Base-by-base conservation (phyloP, 2,888 invertebrate genomes). In the Ormyrus rosae region DNA sequence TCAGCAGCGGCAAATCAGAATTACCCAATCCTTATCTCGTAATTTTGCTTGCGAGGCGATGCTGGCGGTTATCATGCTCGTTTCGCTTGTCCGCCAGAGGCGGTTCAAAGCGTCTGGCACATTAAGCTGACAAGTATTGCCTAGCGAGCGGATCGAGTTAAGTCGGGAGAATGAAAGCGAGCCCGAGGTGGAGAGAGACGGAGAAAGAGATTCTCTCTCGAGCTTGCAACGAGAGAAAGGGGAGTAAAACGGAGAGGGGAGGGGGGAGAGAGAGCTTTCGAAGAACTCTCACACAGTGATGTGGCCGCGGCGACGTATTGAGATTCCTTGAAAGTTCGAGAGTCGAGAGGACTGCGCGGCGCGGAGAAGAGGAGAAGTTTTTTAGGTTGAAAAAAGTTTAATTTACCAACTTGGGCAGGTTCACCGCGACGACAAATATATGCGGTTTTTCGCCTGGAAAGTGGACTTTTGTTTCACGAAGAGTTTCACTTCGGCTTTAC, bases 311-410 rank as follows among this genome's bases (percentile, higher is more conserved):
- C 64, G 56, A 77, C 56, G 72, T 72, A 77, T 81, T 80, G 80
- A 80, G 77, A 79, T 78, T 78, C 80, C 71, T 75, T 53, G 9
- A 83, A 74, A 81, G 67, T 75, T 76, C 74, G 76, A 64, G 53
- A 79, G 73, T 2, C 61, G 53, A 71, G 19, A 19, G 19, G 56
- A 34, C 46, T 55, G 50, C 45, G 19, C 19, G 58, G 6, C 55
- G 13, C 4, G 11, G 6, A 56, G 48, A 55, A 75, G 34, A 69
- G 63, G 46, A n/a, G 46, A 75, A 65, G 69, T 80, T 80, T 80
- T 68, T 75, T 55, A 60, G 71, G 70, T 56, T 61, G 71, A 69
- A 81, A 73, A 77, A 81, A 81, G 76, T 81, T 81, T 77, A 77
- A 77, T 81, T 77, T 73, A 81, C 77, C 58, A 81, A 81, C 72